Evolutionary conservation across 1,140 invertebrate species (phyloP).

Genomic region (Propsilocerus akamusi): DNA sequence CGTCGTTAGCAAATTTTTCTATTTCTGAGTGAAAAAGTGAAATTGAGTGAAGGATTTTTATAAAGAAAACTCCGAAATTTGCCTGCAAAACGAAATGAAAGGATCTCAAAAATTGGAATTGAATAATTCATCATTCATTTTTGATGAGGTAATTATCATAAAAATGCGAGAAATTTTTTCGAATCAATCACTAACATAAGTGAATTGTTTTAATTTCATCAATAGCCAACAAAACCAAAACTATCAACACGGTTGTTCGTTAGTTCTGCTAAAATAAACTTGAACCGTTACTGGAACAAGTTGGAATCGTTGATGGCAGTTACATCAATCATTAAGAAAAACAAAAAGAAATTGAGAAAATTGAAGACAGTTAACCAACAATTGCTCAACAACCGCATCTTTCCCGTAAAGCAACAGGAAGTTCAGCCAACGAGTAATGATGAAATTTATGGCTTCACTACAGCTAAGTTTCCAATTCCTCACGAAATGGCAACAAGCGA

Average conservation of each 20-base stretch:
- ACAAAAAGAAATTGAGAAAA: not conserved
- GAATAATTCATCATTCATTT: conserved; percentile 2
- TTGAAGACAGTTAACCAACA: not conserved
- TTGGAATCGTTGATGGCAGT: not conserved
- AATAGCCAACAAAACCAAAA: not conserved
- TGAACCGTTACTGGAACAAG: not conserved
- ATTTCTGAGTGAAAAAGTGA: no score
- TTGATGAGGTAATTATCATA: not conserved
- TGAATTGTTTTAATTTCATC: not conserved
- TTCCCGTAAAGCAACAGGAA: not conserved
- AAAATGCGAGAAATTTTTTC: not conserved
- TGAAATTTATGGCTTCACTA: not conserved
- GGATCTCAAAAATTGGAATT: not conserved
- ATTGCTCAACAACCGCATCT: not conserved
- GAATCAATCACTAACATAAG: not conserved
- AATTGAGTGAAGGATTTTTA: no score
- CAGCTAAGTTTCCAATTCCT: not conserved
- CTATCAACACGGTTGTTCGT: not conserved
- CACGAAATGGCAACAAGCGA: not conserved
- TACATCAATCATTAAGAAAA: not conserved
- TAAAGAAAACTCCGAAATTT: no score
- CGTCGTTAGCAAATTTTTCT: no score
- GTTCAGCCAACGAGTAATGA: not conserved
- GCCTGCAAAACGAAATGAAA: no score
- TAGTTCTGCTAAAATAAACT: not conserved